Evolutionary conservation across 2,888 invertebrate species (phyloP), one percentile per base, ranked within the genome.

Genomic region (Oscheius sp.): DNA sequence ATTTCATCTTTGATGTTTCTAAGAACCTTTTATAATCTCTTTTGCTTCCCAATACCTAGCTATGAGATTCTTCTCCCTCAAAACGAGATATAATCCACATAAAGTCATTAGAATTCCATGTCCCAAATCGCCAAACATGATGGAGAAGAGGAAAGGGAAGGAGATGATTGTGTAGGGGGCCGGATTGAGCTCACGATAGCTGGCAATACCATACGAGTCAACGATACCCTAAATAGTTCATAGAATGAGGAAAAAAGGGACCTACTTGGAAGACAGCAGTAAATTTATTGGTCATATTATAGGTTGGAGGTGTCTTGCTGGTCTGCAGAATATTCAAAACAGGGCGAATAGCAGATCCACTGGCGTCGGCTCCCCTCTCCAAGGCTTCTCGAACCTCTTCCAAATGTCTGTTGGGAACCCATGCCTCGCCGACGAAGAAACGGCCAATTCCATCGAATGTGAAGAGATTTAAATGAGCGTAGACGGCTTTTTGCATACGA

Each of bases 381-480:
- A 98, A 88, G 0, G 95, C 95, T 80, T 93, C 88, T 85, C 95
- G 94, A 64, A 97, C 95, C 17, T 93, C 92, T 87, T 95, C 94
- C 86, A 94, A 88, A 85, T 94, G 94, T 65, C 91, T 88, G 5
- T 92, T 91, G 12, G 93, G 95, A 86, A 93, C 93, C 96, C 93
- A 98, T 87, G 96, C 96, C 88, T 98, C 97, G 14, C 96, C 97
- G 85, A 97, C 96, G 83, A 97, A 90, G 89, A 97, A 97, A 88
- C 98, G 96, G 88, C 97, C 95, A 1, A 97, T 97, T n/a, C 97
- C 97, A 87, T 98, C 97, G 90, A 97, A 89, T 88, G 95, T 97
- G 90, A 97, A 96, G 86, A 96, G 90, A 89, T 98, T 98, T 85
- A 98, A 88, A 0, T 95, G 96, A 88, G 95, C 94, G 89, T 96